Conservation (phyloP, 2,888 invertebrate species). For the Mythimna impura region DNA sequence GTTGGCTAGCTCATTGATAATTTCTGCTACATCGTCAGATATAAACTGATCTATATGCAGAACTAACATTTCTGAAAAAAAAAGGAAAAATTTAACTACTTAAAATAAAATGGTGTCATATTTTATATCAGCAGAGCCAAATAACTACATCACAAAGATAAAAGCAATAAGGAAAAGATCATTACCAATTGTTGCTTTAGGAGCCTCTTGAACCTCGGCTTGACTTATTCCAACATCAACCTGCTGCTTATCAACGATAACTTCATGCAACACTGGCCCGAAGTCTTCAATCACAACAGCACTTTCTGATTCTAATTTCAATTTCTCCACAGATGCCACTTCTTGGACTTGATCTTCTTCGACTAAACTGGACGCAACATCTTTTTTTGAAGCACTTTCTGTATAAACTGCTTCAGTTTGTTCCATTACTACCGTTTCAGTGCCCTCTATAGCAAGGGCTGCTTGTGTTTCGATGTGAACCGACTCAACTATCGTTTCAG, state of each 20-base stretch:
- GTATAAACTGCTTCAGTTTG: slow-evolving; percentile 21
- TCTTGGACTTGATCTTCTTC: slow-evolving; percentile 12
- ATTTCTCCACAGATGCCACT: slow-evolving; percentile 17
- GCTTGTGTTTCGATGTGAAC: not conserved
- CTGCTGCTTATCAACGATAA: slow-evolving; percentile 20
- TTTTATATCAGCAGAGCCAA: not conserved
- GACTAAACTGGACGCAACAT: slow-evolving; percentile 7
- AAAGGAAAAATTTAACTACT: not conserved
- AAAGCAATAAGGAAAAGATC: not conserved
- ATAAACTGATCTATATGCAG: slow-evolving; percentile 73
- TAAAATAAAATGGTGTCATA: not conserved
- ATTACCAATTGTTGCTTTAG: slow-evolving; percentile 47
- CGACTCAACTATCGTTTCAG: slow-evolving; percentile 2
- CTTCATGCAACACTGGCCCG: slow-evolving; percentile 33
- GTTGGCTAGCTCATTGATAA: slow-evolving; percentile 65
- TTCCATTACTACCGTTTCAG: slow-evolving; percentile 28
- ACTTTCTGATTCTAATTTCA: slow-evolving; percentile 37
- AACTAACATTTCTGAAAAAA: slow-evolving; percentile 68
- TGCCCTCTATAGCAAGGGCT: slow-evolving; percentile 24
- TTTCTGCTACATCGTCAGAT: slow-evolving; percentile 67
- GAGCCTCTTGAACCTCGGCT: slow-evolving; percentile 27
- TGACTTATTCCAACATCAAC: slow-evolving; percentile 15
- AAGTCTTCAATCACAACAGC: slow-evolving; percentile 40
- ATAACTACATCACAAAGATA: not conserved
- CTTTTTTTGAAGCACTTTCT: slow-evolving; percentile 23